phyloP scores from a whole-genome alignment of 1,140 invertebrate genomes.

The Bombus breviceps region DNA sequence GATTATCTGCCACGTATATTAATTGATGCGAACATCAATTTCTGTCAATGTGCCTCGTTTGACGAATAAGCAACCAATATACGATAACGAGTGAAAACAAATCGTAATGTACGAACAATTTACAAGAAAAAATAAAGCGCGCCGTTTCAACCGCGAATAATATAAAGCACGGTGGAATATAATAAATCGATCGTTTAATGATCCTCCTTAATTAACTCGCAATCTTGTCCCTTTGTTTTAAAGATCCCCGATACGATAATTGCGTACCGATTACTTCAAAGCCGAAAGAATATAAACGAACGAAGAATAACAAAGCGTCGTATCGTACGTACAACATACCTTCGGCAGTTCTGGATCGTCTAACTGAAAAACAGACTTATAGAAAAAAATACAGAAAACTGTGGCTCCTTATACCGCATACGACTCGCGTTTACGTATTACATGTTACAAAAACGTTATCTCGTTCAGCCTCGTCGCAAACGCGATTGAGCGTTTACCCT shows the following conservation, averaged over 20 bases:
- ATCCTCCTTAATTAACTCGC: neutral
- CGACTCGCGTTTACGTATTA: no score
- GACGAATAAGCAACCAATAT: neutral
- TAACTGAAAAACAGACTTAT: neutral
- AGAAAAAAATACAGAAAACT: neutral
- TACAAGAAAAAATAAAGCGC: no score
- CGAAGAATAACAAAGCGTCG: neutral
- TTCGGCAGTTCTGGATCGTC: neutral
- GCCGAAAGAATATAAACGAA: neutral
- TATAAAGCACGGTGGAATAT: neutral
- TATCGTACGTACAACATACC: neutral
- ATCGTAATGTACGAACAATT: neutral
- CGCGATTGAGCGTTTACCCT: no score
- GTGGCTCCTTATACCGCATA: no score
- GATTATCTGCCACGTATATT: neutral
- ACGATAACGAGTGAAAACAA: neutral
- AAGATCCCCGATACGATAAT: no score
- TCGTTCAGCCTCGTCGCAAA: no score
- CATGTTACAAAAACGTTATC: no score
- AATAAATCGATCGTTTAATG: no score
- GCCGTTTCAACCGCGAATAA: no score
- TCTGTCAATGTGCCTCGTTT: neutral
- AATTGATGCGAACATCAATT: neutral
- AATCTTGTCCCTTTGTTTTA: neutral
- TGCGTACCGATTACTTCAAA: neutral